phyloP scores from a whole-genome alignment of 2,797 vertebrate species.

The Sitta carolinensis region DNA sequence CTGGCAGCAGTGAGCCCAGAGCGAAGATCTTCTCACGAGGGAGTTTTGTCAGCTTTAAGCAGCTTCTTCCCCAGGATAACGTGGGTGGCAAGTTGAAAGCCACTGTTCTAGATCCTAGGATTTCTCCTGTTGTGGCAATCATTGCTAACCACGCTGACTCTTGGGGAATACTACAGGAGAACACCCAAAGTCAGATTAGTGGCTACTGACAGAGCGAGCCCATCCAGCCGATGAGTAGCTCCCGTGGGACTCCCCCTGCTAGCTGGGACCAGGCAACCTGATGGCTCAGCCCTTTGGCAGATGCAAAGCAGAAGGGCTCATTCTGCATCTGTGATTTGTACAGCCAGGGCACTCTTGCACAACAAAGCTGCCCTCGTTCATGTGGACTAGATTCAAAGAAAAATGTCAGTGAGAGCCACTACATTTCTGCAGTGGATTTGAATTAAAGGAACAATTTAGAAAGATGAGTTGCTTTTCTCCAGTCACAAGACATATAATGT shows the following conservation, averaged over 20 bases:
- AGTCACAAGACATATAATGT: neutral
- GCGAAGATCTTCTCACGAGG: fast-evolving
- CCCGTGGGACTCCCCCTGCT: neutral
- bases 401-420: neutral
- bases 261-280: neutral
- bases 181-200: neutral
- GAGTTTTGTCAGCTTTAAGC: neutral
- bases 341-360: neutral
- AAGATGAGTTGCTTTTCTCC: neutral
- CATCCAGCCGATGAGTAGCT: fast-evolving
- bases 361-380: neutral
- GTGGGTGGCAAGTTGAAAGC: neutral
- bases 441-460: neutral
- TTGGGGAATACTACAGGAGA: neutral
- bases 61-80: neutral
- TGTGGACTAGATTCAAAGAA: neutral
- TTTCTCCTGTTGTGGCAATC: neutral
- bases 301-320: neutral
- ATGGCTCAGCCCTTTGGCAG: neutral
- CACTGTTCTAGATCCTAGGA: neutral
- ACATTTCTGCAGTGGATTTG: neutral
- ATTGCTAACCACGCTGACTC: neutral
- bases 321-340: neutral
- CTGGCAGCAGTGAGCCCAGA: neutral
- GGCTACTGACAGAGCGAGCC: neutral